Conservation (phyloP, 2,113 vertebrate species). For the Corythoichthys intestinalis region DNA sequence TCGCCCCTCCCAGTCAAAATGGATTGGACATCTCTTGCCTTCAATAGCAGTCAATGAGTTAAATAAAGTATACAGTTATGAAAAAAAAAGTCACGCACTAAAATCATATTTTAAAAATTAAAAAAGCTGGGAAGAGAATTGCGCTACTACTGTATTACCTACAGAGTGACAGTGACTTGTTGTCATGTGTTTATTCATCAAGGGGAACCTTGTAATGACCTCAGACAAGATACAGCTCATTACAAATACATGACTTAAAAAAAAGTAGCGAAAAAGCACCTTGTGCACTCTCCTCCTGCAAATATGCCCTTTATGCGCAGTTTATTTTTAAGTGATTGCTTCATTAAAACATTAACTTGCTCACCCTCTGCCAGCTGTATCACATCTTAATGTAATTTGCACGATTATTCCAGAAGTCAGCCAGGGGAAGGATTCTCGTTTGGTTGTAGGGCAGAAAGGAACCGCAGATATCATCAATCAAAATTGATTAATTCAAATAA, state of each 20-base stretch:
- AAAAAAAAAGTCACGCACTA: too few species aligned
- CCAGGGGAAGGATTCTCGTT: constrained; percentile 21
- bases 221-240: constrained; percentile 17
- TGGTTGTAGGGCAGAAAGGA: constrained; percentile 13
- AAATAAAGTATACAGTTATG: too few species aligned
- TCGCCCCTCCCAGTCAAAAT: too few species aligned
- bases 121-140: too few species aligned
- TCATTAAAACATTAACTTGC: constrained; percentile 44
- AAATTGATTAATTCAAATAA: constrained; percentile 10
- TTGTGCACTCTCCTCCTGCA: constrained; percentile 20
- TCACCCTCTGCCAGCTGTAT: constrained; percentile 30
- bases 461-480: constrained; percentile 21
- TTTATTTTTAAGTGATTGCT: constrained; percentile 27
- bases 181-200: constrained; percentile 16
- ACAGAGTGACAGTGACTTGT: neutral
- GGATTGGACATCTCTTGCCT: too few species aligned
- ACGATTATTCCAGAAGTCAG: constrained; percentile 40
- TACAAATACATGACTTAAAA: constrained; percentile 13
- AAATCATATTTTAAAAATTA: too few species aligned
- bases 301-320: constrained; percentile 31
- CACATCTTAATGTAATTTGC: constrained; percentile 35
- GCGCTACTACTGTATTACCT: too few species aligned
- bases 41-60: too few species aligned
- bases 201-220: constrained; percentile 5
- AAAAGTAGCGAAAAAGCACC: constrained; percentile 7